Base-by-base conservation (phyloP, 1,140 invertebrate genomes). In the Drosophila miranda region DNA sequence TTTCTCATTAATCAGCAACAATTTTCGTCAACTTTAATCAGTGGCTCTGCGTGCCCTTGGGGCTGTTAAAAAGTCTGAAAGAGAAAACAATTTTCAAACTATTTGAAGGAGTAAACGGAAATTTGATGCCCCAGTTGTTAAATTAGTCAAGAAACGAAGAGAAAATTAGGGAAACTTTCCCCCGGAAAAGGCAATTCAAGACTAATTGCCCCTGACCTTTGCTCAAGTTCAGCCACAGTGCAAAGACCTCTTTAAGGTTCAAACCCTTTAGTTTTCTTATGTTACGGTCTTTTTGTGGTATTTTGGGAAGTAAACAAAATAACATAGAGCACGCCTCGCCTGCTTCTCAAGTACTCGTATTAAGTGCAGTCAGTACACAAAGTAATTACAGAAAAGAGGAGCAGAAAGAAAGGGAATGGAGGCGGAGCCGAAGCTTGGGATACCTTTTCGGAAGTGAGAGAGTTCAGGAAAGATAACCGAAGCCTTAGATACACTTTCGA, bases 1-100 rank as follows among this genome's bases (percentile, higher is more conserved):
- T 59, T 59, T 43, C 44, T 41, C 41, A 46, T 41, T 70, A 79
- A 78, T 79, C 76, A 77, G 59, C 58, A 59, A 23, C 11, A 41
- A 56, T 52, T 69, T 45, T 58, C 13, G 49, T 34, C n/a, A 64
- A 63, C 69, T 69, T 64, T 60, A 74, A 72, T 57, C 50, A 59
- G 11, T 9, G 30, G 28, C 28, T 7, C 8, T 9, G 8, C 30
- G 30, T 30, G 2, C 46, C 55, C 44, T 52, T 74, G 45, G 41
- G 55, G 34, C 42, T 41, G 28, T 6, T 19, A 14, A 43, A 50
- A 42, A 1, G 13, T 3, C 45, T 52, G 38, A 70, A 63, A 57
- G 14, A 44, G 34, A 61, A 59, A 69, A 56, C 68, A 69, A 70
- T 64, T 58, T 77, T 30, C 13, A 4, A 66, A 54, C 21, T 54